Base-by-base conservation (phyloP, 1,140 invertebrate species). In the Drosophila nikananu region DNA sequence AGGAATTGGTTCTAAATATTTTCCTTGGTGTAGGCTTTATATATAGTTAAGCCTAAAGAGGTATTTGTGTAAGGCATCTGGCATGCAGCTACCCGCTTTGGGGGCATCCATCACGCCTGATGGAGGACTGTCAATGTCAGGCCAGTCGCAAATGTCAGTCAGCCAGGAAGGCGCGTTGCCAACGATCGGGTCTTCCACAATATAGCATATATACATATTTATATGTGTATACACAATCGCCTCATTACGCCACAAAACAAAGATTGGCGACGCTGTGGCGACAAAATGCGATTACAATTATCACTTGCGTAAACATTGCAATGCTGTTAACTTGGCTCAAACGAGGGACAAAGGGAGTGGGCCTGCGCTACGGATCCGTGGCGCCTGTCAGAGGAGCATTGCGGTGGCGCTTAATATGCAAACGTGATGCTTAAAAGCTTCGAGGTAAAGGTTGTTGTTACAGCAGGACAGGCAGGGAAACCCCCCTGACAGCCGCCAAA, bases 271-370 rank as follows among this genome's bases (percentile, higher is more conserved):
- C 84, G 55, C 48, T 35, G 62, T 79, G 86, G 78, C 84, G 86
- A 66, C 82, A 75, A 55, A 44, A 59, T 15, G 30, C 58, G 44
- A 75, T 80, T 73, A 81, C 84, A 90, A 89, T 90, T 89, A 90
- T 86, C 84, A 89, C 86, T 86, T 89, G 84, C 64, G 76, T 80
- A 90, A 90, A 89, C 86, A 90, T 86, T 68, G 70, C 80, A 76
- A 81, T 86, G 81, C 77, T 90, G 74, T 80, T 80, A 74, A 86
- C 75, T 86, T 72, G 83, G 59, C 59, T 60, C n/a, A 46, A 52
- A 32, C 30, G 23, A 37, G 54, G 27, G 35, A 39, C n/a, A 21
- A 27, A 35, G 46, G 21, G 30, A 64, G 60, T 48, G 54, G 54
- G 46, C n/a, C 10, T 30, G 27, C 54, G 35, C 44, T 32, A 13